A percentile compares a stretch with the other conserved stretches of the same genome.
Evolutionary conservation across 2,888 invertebrate genomes (phyloP).

Genomic region (Oscheius sp.): DNA sequence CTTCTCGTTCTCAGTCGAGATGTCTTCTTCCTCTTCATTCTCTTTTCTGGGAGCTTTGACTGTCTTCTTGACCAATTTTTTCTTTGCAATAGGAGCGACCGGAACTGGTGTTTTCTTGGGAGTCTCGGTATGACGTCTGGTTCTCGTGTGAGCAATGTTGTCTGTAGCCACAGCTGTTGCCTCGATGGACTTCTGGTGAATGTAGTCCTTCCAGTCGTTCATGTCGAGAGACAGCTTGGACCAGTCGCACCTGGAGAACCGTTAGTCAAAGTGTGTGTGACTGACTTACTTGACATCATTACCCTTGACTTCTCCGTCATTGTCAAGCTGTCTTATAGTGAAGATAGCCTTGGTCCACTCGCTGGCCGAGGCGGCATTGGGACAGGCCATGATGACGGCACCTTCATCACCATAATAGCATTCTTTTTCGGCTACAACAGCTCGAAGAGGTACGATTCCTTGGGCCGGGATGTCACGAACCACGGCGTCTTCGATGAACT

Average conservation of each 20-base stretch:
- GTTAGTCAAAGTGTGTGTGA: too few relatives aligned
- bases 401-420: slow-evolving; percentile 14
- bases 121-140: slow-evolving; percentile 32
- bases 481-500: slow-evolving; percentile 65
- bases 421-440: slow-evolving; percentile 39
- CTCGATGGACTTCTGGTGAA: slow-evolving; percentile 45
- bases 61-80: background rate
- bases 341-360: slow-evolving; percentile 39
- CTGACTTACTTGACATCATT: slow-evolving; percentile 7
- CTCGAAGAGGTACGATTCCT: slow-evolving; percentile 66
- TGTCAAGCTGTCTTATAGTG: slow-evolving; percentile 2
- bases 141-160: slow-evolving; percentile 24
- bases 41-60: background rate
- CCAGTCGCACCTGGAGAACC: slow-evolving; percentile 41
- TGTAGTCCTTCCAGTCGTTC: slow-evolving; percentile 56
- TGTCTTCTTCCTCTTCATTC: background rate
- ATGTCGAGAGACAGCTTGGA: slow-evolving; percentile 48
- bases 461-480: slow-evolving; percentile 63
- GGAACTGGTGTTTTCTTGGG: slow-evolving; percentile 8
- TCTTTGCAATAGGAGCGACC: background rate
- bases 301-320: slow-evolving; percentile 23
- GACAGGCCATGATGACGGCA: slow-evolving; percentile 42
- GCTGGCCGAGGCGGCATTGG: slow-evolving; percentile 52
- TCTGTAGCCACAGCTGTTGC: slow-evolving; percentile 41
- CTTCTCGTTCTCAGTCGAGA: background rate